Evolutionary conservation across 2,797 vertebrate genomes (phyloP).

Genomic region (Enteromius anoplus): DNA sequence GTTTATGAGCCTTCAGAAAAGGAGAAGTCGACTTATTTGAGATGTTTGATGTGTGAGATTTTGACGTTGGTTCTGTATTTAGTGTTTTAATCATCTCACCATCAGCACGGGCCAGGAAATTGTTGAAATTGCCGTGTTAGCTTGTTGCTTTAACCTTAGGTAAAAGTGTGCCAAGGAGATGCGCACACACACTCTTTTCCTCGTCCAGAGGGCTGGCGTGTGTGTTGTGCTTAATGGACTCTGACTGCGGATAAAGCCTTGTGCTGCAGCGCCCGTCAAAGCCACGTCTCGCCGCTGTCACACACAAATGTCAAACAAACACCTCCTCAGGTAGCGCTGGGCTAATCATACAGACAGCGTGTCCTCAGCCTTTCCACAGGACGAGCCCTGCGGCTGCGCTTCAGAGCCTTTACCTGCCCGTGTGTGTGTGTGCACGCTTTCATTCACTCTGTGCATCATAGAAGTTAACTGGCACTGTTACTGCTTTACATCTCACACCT

Average conservation of each 20-base stretch:
- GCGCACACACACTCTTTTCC: slow-evolving; percentile 39
- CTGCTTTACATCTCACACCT: neutral
- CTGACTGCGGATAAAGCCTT: slow-evolving; percentile 78
- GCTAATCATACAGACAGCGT: slow-evolving; percentile 84
- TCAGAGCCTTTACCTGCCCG: slow-evolving; percentile 44
- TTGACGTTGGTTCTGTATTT: slow-evolving; percentile 67
- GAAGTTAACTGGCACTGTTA: neutral
- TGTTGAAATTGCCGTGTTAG: slow-evolving; percentile 64
- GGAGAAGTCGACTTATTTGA: slow-evolving; percentile 21
- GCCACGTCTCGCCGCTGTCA: slow-evolving; percentile 80
- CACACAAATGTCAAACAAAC: slow-evolving; percentile 86
- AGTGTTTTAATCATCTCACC: slow-evolving; percentile 70
- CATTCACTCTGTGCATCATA: neutral
- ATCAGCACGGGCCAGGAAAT: slow-evolving; percentile 67
- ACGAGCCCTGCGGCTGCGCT: slow-evolving; percentile 37
- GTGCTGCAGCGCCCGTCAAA: slow-evolving; percentile 53
- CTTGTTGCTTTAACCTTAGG: slow-evolving; percentile 76
- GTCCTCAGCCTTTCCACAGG: slow-evolving; percentile 78
- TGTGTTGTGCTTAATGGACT: slow-evolving; percentile 81
- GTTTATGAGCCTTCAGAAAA: neutral
- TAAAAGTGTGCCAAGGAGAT: slow-evolving; percentile 73
- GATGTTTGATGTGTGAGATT: slow-evolving; percentile 73
- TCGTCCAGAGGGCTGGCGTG: slow-evolving; percentile 71
- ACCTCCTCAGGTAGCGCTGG: slow-evolving; percentile 84
- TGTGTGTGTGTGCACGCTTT: slow-evolving; percentile 7